phyloP scores from a whole-genome alignment of 2,113 vertebrate species.

The Daubentonia madagascariensis region DNA sequence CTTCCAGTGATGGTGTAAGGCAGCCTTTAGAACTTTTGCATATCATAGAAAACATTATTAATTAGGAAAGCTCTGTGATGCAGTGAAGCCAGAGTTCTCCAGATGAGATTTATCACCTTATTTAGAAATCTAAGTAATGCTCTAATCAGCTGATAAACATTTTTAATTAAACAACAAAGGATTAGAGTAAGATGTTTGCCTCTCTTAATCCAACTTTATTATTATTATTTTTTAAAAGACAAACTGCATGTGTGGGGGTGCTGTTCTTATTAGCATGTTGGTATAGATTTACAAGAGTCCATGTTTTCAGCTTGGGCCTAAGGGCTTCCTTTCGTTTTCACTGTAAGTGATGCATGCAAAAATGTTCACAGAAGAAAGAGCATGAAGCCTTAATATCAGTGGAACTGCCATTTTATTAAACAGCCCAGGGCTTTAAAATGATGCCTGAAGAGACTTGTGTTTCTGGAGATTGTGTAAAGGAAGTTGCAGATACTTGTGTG shows the following conservation, averaged over 20 bases:
- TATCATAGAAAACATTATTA: neutral
- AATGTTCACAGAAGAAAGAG: conserved; percentile 43
- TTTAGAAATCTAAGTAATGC: conserved; percentile 21
- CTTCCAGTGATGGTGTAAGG: neutral
- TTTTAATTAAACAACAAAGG: conserved; percentile 42
- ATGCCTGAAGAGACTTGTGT: neutral
- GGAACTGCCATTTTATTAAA: conserved; percentile 37
- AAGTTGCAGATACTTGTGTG: neutral
- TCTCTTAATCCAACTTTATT: neutral
- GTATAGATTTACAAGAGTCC: neutral
- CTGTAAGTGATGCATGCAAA: conserved; percentile 50
- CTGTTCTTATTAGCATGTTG: neutral
- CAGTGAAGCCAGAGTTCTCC: neutral
- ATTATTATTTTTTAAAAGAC: neutral
- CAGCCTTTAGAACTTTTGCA: neutral
- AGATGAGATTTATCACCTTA: neutral
- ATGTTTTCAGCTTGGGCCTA: neutral
- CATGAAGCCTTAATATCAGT: conserved; percentile 26
- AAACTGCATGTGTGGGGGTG: neutral
- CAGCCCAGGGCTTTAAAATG: neutral
- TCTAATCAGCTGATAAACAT: conserved; percentile 36
- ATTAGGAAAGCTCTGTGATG: neutral
- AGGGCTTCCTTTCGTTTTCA: conserved; percentile 56
- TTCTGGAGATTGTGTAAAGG: neutral
- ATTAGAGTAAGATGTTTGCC: neutral